phyloP scores from a whole-genome alignment of 2,888 invertebrate species.

The Pheosia gnoma region DNA sequence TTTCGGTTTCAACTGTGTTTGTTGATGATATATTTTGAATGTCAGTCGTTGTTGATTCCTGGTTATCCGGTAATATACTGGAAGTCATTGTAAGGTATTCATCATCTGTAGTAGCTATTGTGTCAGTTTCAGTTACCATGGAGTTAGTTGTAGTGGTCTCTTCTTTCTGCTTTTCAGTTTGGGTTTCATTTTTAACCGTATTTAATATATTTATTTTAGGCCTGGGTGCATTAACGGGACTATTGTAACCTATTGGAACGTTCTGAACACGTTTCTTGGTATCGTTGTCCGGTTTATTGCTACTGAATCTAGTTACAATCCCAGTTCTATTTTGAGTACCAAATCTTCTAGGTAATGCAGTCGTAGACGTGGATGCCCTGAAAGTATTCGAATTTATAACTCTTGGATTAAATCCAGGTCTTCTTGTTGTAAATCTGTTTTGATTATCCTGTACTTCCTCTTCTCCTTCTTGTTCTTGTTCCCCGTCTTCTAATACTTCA shows the following conservation, averaged over 20 bases:
- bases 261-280: slow-evolving; percentile 74
- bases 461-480: slow-evolving; percentile 53
- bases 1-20: slow-evolving; percentile 56
- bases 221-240: slow-evolving; percentile 35
- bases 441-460: slow-evolving; percentile 50
- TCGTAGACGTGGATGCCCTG: slow-evolving; percentile 72
- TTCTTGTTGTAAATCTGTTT: slow-evolving; percentile 56
- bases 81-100: slow-evolving; percentile 68
- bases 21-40: slow-evolving; percentile 46
- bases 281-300: slow-evolving; percentile 58
- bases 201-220: slow-evolving; percentile 21
- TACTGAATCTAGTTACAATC: slow-evolving; percentile 59
- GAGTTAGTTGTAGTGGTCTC: slow-evolving; percentile 47
- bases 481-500: slow-evolving; percentile 50
- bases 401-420: slow-evolving; percentile 65
- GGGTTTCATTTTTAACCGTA: slow-evolving; percentile 31
- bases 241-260: slow-evolving; percentile 69
- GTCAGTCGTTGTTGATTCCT: slow-evolving; percentile 41
- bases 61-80: slow-evolving; percentile 47
- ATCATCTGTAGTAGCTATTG: slow-evolving; percentile 59
- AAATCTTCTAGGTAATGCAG: slow-evolving; percentile 64
- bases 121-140: slow-evolving; percentile 46
- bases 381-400: slow-evolving; percentile 73
- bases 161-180: slow-evolving; percentile 46
- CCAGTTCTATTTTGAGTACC: slow-evolving; percentile 62